These are phyloP conservation scores for Peromyscus attwateri DNA, from an alignment of 2,797 vertebrate species.

Conservation along the genomic window DNA sequence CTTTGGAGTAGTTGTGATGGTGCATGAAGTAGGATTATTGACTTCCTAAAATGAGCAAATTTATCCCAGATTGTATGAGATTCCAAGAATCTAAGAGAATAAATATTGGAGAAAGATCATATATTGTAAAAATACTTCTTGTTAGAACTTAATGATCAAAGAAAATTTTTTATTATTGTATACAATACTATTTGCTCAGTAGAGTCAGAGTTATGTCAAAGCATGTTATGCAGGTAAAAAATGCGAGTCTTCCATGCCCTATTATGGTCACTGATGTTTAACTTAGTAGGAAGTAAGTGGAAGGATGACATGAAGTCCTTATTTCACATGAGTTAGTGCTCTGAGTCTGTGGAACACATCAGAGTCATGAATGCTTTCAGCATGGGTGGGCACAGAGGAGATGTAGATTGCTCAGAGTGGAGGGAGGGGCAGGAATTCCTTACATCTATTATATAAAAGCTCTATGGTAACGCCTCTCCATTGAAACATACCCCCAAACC, in stretches of 20 bases:
- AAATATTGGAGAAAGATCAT: slow-evolving; percentile 34
- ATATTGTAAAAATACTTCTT: slow-evolving; percentile 47
- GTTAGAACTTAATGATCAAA: slow-evolving; percentile 33
- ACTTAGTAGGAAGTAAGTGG: not conserved
- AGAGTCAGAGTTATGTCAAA: slow-evolving; percentile 39
- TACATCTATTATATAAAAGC: slow-evolving; percentile 23
- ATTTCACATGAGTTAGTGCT: not conserved
- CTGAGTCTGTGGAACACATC: not conserved
- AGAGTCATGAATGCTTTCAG: not conserved
- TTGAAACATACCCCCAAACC: slow-evolving; percentile 64
- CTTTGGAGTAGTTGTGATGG: slow-evolving; percentile 39
- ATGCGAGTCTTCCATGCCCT: not conserved
- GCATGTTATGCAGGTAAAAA: slow-evolving; percentile 34
- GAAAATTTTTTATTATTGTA: slow-evolving; percentile 8
- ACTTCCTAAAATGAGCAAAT: not conserved
- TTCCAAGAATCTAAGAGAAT: slow-evolving; percentile 25
- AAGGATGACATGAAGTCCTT: not conserved
- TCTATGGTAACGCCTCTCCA: not conserved
- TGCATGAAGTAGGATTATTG: not conserved
- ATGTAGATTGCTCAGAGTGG: not conserved
- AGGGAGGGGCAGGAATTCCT: slow-evolving; percentile 4
- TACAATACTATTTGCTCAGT: slow-evolving; percentile 25
- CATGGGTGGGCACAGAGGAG: not conserved
- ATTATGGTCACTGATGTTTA: not conserved
- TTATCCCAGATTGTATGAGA: not conserved